phyloP scores from a whole-genome alignment of 2,113 vertebrate genomes.

The Anoura caudifer region DNA sequence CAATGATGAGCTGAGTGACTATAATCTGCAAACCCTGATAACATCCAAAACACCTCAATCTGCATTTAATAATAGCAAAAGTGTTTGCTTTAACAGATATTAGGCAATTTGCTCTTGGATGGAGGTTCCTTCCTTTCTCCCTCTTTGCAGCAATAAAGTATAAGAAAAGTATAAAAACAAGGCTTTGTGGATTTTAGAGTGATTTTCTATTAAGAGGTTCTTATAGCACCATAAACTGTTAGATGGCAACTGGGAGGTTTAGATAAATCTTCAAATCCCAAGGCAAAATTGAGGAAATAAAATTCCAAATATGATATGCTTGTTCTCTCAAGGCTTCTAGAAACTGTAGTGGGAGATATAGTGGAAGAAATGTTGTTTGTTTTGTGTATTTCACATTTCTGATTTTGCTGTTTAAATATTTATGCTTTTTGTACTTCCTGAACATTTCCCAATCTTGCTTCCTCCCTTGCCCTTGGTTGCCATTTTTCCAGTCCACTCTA shows the following conservation, averaged over 20 bases:
- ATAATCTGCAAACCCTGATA: neutral
- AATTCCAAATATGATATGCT: neutral
- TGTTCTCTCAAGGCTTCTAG: neutral
- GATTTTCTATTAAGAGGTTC: slow-evolving; percentile 38
- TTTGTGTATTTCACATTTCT: neutral
- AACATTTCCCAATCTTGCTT: neutral
- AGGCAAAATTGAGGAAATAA: neutral
- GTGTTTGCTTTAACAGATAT: slow-evolving; percentile 17
- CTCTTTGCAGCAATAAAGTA: neutral
- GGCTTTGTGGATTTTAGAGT: neutral
- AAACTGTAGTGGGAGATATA: neutral
- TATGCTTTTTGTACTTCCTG: neutral
- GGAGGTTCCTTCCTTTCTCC: neutral
- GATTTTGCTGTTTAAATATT: neutral
- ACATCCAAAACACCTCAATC: slow-evolving; percentile 33
- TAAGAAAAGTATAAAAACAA: slow-evolving; percentile 10
- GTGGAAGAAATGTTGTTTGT: neutral
- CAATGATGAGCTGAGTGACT: neutral
- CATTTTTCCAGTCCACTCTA: neutral
- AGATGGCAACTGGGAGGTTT: neutral
- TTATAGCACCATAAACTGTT: neutral
- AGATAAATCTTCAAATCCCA: slow-evolving; percentile 13
- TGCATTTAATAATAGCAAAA: slow-evolving; percentile 49
- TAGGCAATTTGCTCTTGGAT: neutral
- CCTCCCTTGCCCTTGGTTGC: fast-evolving